These are phyloP conservation scores for Ischnura elegans DNA, from an alignment of 2,888 invertebrate species.

Conservation along the genomic window DNA sequence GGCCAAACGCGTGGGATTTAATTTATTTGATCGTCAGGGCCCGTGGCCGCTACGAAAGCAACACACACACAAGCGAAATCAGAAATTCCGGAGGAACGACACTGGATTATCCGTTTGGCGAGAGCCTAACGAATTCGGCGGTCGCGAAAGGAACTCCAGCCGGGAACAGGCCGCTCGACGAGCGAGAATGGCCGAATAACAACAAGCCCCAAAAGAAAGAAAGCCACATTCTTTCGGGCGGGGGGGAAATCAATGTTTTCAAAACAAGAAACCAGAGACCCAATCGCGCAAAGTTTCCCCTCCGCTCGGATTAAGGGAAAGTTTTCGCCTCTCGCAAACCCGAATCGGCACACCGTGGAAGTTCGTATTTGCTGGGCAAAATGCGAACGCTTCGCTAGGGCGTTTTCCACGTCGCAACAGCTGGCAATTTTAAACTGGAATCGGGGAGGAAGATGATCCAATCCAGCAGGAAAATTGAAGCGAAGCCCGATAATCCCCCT, in stretches of 20 bases:
- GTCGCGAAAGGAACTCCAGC: neutral
- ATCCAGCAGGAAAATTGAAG: neutral
- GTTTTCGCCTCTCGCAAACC: neutral
- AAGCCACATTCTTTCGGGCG: conserved; percentile 5
- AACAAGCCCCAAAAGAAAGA: neutral
- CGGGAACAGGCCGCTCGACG: neutral
- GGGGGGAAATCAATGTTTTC: conserved; percentile 32
- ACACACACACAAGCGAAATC: neutral
- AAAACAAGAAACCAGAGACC: conserved; percentile 34
- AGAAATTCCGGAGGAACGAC: neutral
- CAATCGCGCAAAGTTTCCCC: conserved; percentile 6
- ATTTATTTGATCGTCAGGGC: neutral
- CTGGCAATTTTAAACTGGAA: neutral
- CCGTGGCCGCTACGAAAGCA: neutral
- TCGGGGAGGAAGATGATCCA: neutral
- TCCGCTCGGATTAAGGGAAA: neutral
- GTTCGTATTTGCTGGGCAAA: neutral
- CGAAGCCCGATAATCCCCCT: neutral
- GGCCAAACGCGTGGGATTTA: neutral
- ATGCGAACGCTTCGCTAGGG: neutral
- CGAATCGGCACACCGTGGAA: neutral
- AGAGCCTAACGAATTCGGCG: neutral
- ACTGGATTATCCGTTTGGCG: neutral
- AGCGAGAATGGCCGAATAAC: conserved; percentile 3
- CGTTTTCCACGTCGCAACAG: neutral